Conservation (phyloP, 2,797 vertebrate genomes). For the Alosa sapidissima region DNA sequence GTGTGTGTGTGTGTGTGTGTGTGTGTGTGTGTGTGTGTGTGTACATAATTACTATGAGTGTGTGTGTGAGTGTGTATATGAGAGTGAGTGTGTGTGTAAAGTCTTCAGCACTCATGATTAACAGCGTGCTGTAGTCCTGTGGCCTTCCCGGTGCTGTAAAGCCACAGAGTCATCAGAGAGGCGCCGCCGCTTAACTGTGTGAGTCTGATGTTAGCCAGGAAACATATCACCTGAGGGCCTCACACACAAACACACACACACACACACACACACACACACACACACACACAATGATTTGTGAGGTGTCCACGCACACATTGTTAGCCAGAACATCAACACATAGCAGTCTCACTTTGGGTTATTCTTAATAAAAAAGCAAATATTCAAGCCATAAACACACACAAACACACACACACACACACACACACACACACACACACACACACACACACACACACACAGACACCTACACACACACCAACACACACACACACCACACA, state of each 20-base stretch:
- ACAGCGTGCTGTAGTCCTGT: not conserved
- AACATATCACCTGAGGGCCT: conserved; percentile 18
- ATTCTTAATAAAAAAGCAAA: not conserved
- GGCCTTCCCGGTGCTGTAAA: conserved; percentile 7
- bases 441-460: not conserved
- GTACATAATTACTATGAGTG: not conserved
- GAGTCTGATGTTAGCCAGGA: not conserved
- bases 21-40: not conserved
- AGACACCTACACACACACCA: not conserved
- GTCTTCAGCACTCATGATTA: conserved; percentile 1
- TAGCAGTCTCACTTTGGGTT: not conserved
- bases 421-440: not conserved
- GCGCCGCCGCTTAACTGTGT: not conserved
- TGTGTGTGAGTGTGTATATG: not conserved
- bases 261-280: conserved; percentile 39
- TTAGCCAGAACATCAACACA: not conserved
- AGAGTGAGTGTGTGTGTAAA: not conserved
- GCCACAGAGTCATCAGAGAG: conserved; percentile 6
- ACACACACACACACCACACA: not conserved
- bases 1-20: not conserved
- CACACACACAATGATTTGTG: not conserved
- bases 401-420: not conserved
- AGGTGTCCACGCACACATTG: conserved; percentile 32
- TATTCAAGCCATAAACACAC: not conserved
- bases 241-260: conserved; percentile 22